phyloP scores from a whole-genome alignment of 2,113 vertebrate genomes.

The Pseudorectes ferrugineus region DNA sequence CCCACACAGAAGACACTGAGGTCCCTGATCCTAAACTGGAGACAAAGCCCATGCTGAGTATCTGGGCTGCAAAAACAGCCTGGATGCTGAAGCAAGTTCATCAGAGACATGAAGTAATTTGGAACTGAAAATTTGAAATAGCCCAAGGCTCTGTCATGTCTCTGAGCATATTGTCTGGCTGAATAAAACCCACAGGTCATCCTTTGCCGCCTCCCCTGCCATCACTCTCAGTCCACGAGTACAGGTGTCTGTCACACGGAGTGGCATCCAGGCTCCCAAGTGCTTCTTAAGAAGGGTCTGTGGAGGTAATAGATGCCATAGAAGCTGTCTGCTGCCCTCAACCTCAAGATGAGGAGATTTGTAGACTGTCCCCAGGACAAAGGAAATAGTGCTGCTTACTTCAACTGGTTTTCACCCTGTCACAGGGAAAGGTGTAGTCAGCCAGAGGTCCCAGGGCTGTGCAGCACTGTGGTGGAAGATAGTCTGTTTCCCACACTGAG shows the following conservation, averaged over 20 bases:
- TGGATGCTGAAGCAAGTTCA: not conserved
- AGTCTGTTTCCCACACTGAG: fast-evolving
- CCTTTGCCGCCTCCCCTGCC: fast-evolving
- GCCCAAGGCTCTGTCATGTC: not conserved
- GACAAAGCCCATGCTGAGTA: not conserved
- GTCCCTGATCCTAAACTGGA: not conserved
- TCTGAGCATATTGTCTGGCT: not conserved
- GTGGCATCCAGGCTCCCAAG: not conserved
- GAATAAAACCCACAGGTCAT: not conserved
- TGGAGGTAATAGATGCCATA: not conserved
- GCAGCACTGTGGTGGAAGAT: fast-evolving
- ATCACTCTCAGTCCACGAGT: fast-evolving
- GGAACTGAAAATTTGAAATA: not conserved
- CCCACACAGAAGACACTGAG: fast-evolving
- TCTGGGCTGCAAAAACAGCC: not conserved
- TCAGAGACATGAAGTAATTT: not conserved
- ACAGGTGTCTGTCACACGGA: not conserved
- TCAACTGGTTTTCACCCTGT: not conserved
- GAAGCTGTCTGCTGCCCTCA: not conserved
- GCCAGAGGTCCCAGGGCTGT: not conserved
- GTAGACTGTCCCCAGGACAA: not conserved
- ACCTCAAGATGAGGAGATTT: not conserved
- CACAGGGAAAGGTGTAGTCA: not conserved
- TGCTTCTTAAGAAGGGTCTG: not conserved
- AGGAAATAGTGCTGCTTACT: not conserved